These are phyloP conservation scores for Piscicola geometra DNA, from an alignment of 2,888 invertebrate species.

Conservation along the genomic window DNA sequence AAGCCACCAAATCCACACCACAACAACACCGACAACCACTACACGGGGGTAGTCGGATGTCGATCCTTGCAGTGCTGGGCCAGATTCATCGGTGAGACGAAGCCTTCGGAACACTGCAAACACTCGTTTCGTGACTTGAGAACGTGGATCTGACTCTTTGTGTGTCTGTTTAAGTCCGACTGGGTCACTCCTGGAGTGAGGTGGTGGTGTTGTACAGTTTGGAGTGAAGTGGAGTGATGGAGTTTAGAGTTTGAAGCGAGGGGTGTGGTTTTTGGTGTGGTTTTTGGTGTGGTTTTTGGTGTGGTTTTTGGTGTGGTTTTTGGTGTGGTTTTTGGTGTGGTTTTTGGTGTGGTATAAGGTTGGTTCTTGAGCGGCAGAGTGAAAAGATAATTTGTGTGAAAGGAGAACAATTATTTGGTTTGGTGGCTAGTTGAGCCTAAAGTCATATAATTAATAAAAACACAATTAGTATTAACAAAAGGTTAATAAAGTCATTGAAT, in stretches of 20 bases:
- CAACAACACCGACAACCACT: not conserved
- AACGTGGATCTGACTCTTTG: constrained; percentile 57
- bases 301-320: not conserved
- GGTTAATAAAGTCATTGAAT: too few species aligned
- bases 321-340: not conserved
- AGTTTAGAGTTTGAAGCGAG: not conserved
- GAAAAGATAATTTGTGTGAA: too few species aligned
- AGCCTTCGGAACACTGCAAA: constrained; percentile 52
- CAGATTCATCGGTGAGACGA: constrained; percentile 52
- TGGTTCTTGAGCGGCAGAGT: not conserved
- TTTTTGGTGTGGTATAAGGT: not conserved
- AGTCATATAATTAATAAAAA: too few species aligned
- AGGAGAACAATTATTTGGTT: too few species aligned
- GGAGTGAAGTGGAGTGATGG: constrained; percentile 49
- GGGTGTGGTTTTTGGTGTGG: not conserved
- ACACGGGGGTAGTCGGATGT: constrained; percentile 24
- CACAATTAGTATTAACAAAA: too few species aligned
- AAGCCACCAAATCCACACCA: not conserved
- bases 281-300: not conserved
- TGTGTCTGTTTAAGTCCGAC: constrained; percentile 58
- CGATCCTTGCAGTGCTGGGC: constrained; percentile 56
- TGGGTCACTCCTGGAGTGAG: constrained; percentile 58
- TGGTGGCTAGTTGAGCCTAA: too few species aligned
- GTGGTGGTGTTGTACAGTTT: constrained; percentile 56
- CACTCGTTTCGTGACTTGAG: constrained; percentile 55